phyloP scores from a whole-genome alignment of 2,797 vertebrate genomes.

The Ispidina picta region DNA sequence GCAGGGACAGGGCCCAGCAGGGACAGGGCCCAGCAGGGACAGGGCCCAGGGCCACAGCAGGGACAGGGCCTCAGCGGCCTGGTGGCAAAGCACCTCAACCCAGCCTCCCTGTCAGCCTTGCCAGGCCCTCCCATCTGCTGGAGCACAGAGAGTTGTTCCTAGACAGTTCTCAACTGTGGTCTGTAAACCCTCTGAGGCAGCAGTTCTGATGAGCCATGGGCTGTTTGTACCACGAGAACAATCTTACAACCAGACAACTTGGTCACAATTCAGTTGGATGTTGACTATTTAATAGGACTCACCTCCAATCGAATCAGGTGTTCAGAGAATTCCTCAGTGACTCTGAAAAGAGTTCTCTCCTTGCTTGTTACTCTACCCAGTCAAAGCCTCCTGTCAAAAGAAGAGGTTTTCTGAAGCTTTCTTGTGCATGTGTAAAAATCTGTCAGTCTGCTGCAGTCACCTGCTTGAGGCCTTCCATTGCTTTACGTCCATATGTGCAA shows the following conservation, averaged over 20 bases:
- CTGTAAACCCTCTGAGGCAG: not conserved
- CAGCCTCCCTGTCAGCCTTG: not conserved
- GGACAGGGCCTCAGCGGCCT: rapidly evolving
- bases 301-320: not conserved
- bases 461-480: not conserved
- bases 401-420: not conserved
- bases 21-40: no score
- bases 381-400: not conserved
- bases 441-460: conserved; percentile 10
- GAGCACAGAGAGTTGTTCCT: not conserved
- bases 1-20: no score
- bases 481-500: not conserved
- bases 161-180: rapidly evolving
- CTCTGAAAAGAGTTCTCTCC: not conserved
- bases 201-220: not conserved
- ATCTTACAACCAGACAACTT: not conserved
- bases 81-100: not conserved
- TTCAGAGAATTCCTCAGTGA: not conserved
- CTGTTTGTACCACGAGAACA: not conserved
- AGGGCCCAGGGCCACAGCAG: not conserved
- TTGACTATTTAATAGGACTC: not conserved
- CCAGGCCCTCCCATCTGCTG: not conserved
- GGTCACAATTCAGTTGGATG: not conserved
- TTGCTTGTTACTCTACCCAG: not conserved
- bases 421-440: not conserved